phyloP scores from a whole-genome alignment of 2,797 vertebrate species.

The Heliangelus exortis region DNA sequence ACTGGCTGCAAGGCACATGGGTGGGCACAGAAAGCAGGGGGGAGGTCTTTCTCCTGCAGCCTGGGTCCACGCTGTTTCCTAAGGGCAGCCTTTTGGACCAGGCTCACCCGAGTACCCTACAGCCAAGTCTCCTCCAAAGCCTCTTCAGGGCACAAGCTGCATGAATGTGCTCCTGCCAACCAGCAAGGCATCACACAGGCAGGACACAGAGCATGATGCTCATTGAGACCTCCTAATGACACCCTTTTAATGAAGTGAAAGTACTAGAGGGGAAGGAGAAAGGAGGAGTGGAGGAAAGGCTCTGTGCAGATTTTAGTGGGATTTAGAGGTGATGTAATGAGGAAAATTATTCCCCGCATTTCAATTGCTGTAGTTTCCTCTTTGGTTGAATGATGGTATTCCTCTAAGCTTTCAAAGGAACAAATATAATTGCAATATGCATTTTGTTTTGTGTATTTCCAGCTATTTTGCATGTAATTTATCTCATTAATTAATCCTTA shows the following conservation, averaged over 20 bases:
- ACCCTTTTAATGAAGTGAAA: background rate
- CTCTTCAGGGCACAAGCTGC: background rate
- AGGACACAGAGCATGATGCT: accelerated
- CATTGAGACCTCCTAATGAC: background rate
- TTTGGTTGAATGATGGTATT: slow-evolving; percentile 53
- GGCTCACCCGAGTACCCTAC: background rate
- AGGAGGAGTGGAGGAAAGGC: background rate
- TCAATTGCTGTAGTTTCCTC: slow-evolving; percentile 58
- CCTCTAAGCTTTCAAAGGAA: slow-evolving; percentile 54
- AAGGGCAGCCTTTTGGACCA: background rate
- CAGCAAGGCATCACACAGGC: accelerated
- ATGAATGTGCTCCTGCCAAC: accelerated
- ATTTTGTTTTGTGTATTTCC: background rate
- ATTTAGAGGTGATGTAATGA: slow-evolving; percentile 32
- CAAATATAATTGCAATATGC: slow-evolving; percentile 26
- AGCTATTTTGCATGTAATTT: slow-evolving; percentile 36
- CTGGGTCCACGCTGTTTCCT: accelerated
- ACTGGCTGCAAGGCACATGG: accelerated
- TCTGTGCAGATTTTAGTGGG: background rate
- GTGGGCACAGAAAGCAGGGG: accelerated
- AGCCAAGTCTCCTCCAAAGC: background rate
- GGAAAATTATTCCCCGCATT: background rate
- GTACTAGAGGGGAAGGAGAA: background rate
- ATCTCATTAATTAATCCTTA: slow-evolving; percentile 57
- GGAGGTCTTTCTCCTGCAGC: background rate